Percentiles rank a stretch among this genome's conserved stretches.
phyloP scores from a whole-genome alignment of 2,797 vertebrate species.

The Podarcis siculus region DNA sequence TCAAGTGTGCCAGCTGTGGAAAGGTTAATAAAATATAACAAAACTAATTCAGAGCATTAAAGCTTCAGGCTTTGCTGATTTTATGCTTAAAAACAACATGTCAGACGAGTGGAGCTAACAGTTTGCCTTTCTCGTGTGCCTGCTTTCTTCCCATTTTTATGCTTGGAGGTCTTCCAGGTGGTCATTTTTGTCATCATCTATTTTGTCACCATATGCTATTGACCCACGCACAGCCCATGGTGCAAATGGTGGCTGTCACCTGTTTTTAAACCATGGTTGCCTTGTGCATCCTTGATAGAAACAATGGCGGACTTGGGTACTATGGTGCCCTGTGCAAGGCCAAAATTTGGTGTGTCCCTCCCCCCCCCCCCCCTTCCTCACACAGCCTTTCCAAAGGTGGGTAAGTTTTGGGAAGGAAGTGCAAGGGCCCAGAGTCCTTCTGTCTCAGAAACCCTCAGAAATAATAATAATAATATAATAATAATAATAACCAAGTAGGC shows the following conservation, averaged over 20 bases:
- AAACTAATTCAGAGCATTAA: conserved; percentile 64
- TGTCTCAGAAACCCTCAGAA: too few species aligned
- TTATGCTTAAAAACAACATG: conserved; percentile 55
- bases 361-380: too few species aligned
- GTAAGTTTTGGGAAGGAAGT: too few species aligned
- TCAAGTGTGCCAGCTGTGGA: conserved; percentile 72
- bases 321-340: too few species aligned
- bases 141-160: conserved; percentile 11
- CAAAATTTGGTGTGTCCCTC: too few species aligned
- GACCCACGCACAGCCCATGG: background rate
- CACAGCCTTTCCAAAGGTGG: too few species aligned
- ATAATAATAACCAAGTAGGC: too few species aligned
- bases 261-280: background rate
- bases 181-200: conserved; percentile 6
- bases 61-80: conserved; percentile 61
- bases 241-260: background rate
- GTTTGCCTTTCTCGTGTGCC: background rate
- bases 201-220: background rate
- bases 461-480: too few species aligned
- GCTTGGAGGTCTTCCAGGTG: background rate
- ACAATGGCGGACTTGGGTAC: too few species aligned
- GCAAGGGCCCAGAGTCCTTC: too few species aligned
- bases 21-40: conserved; percentile 73
- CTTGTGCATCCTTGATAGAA: background rate
- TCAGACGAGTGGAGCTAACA: conserved; percentile 28